These are phyloP conservation scores for Parus major DNA, from an alignment of 2,113 vertebrate species.

Conservation along the genomic window DNA sequence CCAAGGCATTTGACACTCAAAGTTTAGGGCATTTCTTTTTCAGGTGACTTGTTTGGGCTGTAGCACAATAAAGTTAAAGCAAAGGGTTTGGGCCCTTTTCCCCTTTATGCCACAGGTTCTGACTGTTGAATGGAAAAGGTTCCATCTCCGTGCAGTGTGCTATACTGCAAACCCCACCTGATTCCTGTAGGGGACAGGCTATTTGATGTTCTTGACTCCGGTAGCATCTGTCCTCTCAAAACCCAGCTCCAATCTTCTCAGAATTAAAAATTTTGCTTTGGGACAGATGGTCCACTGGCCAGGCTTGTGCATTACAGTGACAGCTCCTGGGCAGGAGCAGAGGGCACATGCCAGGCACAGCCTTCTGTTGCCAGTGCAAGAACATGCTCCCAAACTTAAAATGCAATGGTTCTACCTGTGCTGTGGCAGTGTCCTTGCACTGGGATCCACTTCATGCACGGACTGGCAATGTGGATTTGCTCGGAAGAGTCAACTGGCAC, in stretches of 20 bases:
- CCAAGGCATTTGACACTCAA: background rate
- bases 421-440: background rate
- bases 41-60: background rate
- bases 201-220: background rate
- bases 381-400: background rate
- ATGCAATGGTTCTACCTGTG: background rate
- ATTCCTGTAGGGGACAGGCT: background rate
- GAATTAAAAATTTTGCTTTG: background rate
- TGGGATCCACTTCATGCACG: background rate
- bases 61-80: background rate
- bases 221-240: background rate
- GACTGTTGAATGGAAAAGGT: background rate
- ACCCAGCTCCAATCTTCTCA: background rate
- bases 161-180: background rate
- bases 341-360: no score
- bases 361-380: fast-evolving
- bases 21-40: background rate
- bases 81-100: background rate
- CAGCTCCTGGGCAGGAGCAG: background rate
- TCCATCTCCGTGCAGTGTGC: background rate
- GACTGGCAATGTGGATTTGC: background rate
- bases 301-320: background rate
- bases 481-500: background rate
- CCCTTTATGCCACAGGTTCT: background rate
- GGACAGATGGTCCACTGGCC: background rate